phyloP scores from a whole-genome alignment of 1,140 invertebrate species.

The Scaptomyza montana region DNA sequence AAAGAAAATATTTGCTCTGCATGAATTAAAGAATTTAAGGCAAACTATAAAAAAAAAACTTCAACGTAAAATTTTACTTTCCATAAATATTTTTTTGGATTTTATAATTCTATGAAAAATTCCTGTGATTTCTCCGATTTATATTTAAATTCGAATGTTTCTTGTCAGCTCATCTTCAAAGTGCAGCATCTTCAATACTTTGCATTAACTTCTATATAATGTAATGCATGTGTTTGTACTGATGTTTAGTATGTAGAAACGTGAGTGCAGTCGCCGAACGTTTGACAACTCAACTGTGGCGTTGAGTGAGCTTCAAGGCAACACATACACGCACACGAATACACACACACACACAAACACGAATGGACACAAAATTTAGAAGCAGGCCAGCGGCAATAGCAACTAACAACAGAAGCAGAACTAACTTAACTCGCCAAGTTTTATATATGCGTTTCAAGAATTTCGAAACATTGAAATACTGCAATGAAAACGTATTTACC shows the following conservation, averaged over 20 bases:
- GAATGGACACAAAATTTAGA: slow-evolving; percentile 25
- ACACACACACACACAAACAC: slow-evolving; percentile 12
- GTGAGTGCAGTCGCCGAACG: slow-evolving; percentile 34
- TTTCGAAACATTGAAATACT: slow-evolving; percentile 69
- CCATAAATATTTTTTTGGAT: no score
- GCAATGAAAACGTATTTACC: slow-evolving; percentile 67
- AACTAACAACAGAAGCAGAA: slow-evolving; percentile 56
- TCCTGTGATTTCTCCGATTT: no score
- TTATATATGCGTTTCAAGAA: slow-evolving; percentile 70
- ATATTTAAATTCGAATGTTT: no score
- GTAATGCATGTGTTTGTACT: background rate
- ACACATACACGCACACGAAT: slow-evolving; percentile 39
- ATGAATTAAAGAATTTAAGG: no score
- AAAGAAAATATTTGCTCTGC: background rate
- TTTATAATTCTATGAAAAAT: no score
- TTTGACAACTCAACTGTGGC: slow-evolving; percentile 77
- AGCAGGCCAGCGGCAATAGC: slow-evolving; percentile 46
- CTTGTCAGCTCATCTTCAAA: background rate
- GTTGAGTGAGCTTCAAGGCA: slow-evolving; percentile 63
- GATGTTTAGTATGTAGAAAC: slow-evolving; percentile 20
- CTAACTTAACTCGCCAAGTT: slow-evolving; percentile 70
- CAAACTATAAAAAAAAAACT: no score
- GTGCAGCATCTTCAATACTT: background rate
- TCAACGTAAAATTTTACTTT: no score
- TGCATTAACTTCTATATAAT: no score